Evolutionary conservation across 2,797 vertebrate species (phyloP), one percentile per base, ranked within the genome.

Genomic region (Enteromius anoplus): DNA sequence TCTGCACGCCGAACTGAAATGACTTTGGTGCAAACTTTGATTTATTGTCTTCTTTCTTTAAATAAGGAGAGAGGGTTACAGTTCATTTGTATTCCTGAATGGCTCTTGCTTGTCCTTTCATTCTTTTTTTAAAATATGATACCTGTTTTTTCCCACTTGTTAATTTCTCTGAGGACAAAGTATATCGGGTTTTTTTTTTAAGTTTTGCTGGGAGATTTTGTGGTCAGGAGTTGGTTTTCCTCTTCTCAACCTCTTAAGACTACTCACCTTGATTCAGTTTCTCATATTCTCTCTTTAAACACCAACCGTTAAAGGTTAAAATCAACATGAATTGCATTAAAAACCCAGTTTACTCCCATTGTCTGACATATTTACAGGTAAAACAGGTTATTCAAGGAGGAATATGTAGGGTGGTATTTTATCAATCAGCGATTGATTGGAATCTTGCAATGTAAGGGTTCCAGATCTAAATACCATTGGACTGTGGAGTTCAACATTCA

Each of bases 151-250:
- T 71, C 37, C 53, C 37, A 62, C 68, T 42, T 73, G 14, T 53
- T 64, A 2, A 58, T 70, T 64, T 71, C 19, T 26, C 64, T 40
- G 47, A 34, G 34, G 64, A 53, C 17, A n/a, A 64, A 82, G 64
- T 85, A 88, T 89, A 84, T 66, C 0, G 51, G 26, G 26, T 26
- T 26, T 26, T 53, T 84, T 79, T 87, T 84, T 87, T 34, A 70
- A 11, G 64, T 82, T 82, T 85, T 69, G 12, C 34, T 49, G 14
- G 66, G 23, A 14, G 12, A 19, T 19, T 82, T 66, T 72, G 19
- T 71, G 45, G 26, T 85, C 69, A 82, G 69, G 82, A 75, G 84
- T 88, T 15, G 86, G 89, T 90, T 91, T 91, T 40, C 32, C 88
- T 91, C 42, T 73, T 53, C 47, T 37, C 2, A 58, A 80, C 23